Base-by-base conservation (phyloP, 2,113 vertebrate genomes). In the Callipepla californica region DNA sequence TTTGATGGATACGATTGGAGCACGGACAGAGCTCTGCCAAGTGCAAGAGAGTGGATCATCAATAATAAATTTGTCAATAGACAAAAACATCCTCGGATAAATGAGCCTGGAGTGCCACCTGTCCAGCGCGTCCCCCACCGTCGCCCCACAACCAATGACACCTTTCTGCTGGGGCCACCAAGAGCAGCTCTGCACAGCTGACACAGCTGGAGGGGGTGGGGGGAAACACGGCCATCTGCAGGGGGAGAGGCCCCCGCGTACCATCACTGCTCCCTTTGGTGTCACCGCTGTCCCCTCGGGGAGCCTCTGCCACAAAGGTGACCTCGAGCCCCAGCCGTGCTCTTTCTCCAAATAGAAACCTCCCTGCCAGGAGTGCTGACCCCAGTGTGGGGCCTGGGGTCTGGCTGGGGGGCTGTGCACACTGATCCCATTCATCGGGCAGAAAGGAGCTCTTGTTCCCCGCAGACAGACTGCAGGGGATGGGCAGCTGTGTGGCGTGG, bases 401-500 rank as follows among this genome's bases (percentile, higher is more conserved):
- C 78, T 73, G 2, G 30, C 7, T 2, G 61, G 87, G 72, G 91
- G 65, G 85, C 67, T 0, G 19, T 17, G 12, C 70, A 96, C 95
- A 94, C 92, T 91, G 87, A 63, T 81, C 91, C 42, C 94, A 94
- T 96, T 96, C 91, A 96, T 74, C 23, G 7, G 0, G 28, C 55
- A 94, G 87, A 95, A 96, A 96, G 72, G 84, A 6, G 38, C 89
- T 67, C 84, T 96, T 96, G 96, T 96, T 96, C 95, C 80, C 53
- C 17, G 70, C 91, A 96, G 94, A 92, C 92, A 17, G 50, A 75
- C 53, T 78, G 59, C 81, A 36, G 90, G 80, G 90, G 40, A 69
- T 6, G 3, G 59, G 48, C 91, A 89, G 88, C 83, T 93, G 92
- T 15, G 1, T 12, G 6, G 22, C 18, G 9, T 0, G 36, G 59